phyloP scores from a whole-genome alignment of 1,140 invertebrate genomes.

The Platyura marginata region DNA sequence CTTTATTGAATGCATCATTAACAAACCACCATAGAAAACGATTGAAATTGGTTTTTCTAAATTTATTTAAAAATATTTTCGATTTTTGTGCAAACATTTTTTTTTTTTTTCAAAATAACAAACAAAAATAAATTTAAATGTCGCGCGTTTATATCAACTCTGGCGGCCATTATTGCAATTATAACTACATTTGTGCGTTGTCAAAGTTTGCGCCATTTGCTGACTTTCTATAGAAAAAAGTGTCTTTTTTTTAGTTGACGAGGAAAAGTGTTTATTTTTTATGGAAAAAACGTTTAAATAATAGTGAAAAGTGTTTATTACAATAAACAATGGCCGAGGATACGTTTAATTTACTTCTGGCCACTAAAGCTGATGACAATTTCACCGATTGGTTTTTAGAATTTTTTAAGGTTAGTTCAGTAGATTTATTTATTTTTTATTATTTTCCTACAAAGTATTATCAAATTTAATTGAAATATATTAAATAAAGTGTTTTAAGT shows the following conservation, averaged over 20 bases:
- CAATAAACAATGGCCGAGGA: not conserved
- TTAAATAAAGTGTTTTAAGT: no score
- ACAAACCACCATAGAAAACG: constrained; percentile 17
- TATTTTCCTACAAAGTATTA: no score
- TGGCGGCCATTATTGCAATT: not conserved
- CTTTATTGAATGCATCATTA: constrained; percentile 18
- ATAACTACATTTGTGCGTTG: not conserved
- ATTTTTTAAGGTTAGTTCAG: not conserved
- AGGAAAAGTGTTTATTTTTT: not conserved
- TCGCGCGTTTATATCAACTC: not conserved
- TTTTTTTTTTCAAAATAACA: no score
- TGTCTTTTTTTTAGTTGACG: not conserved
- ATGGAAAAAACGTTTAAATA: not conserved
- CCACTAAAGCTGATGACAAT: not conserved
- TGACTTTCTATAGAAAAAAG: not conserved
- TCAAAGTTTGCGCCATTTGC: not conserved
- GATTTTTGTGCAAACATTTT: no score
- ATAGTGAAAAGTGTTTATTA: not conserved
- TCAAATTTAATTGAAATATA: no score
- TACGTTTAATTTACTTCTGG: not conserved
- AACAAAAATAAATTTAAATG: no score
- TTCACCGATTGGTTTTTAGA: not conserved
- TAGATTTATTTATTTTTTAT: not conserved
- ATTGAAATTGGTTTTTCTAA: no score
- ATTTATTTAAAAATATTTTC: no score